Base-by-base conservation (phyloP, 2,113 vertebrate species). In the Cephalopholis sonnerati region DNA sequence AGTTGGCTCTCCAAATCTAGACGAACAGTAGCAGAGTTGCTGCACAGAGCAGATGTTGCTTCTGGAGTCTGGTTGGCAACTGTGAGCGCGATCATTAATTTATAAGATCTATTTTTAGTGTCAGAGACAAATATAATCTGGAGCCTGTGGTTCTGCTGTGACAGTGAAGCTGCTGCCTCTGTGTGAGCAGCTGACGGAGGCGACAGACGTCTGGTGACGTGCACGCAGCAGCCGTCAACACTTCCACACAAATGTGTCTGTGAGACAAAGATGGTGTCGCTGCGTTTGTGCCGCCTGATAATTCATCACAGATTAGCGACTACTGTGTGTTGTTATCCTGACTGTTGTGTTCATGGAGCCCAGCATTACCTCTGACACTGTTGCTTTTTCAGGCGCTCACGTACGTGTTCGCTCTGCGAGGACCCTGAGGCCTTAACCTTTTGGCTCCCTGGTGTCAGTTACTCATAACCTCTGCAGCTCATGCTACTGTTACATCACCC, bases 31-130 rank as follows among this genome's bases (percentile, higher is more conserved):
- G 4, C 44, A 51, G 44, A 7, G 58, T 54, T 48, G 18, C 87
- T 46, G 41, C 41, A 16, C 50, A 10, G 53, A 88, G 55, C 87
- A 87, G 79, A 84, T 84, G 77, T 84, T 79, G 48, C 79, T 58
- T 0, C 79, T 85, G 69, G 36, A 81, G 53, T 78, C 66, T 32
- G 22, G 64, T 51, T 62, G 57, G 69, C 62, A 79, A 64, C 86
- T 62, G 68, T 48, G 79, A 81, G 78, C 1, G 13, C 32, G 24
- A 83, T 87, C 71, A 87, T 83, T 75, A 63, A 88, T 88, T 83
- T 48, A 85, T 83, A 64, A 15, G 32, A 76, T 75, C 83, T 91
- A 89, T 89, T 87, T 92, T 73, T 89, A 90, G 84, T 20, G 29
- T 79, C 44, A 25, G 32, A 77, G 79, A 81, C 66, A 79, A 79